Conservation (phyloP, 2,888 invertebrate genomes). For the Hoplodrina ambigua region DNA sequence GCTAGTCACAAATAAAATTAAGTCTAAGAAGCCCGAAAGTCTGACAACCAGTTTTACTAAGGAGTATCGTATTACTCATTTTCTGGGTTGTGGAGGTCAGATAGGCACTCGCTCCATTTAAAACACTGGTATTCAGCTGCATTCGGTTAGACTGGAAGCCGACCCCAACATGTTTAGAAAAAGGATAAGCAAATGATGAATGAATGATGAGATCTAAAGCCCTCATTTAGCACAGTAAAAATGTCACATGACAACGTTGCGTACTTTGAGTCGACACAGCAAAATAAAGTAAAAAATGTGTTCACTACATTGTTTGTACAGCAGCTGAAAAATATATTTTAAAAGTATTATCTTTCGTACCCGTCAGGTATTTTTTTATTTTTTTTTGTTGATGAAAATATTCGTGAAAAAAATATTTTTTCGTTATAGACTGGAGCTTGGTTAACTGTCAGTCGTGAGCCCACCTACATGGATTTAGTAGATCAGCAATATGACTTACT, state of each 20-base stretch:
- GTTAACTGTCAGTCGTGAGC: neutral
- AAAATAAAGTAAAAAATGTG: constrained; percentile 3
- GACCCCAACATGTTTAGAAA: no score
- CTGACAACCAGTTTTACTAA: no score
- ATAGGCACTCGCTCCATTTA: no score
- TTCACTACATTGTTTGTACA: neutral
- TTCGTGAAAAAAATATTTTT: constrained; percentile 12
- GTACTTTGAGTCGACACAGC: neutral
- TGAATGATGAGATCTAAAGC: neutral
- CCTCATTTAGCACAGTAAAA: neutral
- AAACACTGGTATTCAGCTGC: no score
- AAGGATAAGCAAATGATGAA: no score
- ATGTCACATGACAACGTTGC: neutral
- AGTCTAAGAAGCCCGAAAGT: no score
- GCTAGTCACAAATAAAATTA: no score
- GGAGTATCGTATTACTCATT: no score
- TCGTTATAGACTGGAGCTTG: neutral
- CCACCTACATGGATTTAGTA: constrained; percentile 8
- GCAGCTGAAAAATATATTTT: constrained; percentile 2
- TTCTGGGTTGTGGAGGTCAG: no score
- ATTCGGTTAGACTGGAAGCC: no score
- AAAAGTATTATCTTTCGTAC: constrained; percentile 5
- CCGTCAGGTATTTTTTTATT: neutral
- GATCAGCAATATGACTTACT: constrained; percentile 13
- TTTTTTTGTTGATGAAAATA: constrained; percentile 4